Base-by-base conservation (phyloP, 2,888 invertebrate genomes). In the Eremobia ochroleuca region DNA sequence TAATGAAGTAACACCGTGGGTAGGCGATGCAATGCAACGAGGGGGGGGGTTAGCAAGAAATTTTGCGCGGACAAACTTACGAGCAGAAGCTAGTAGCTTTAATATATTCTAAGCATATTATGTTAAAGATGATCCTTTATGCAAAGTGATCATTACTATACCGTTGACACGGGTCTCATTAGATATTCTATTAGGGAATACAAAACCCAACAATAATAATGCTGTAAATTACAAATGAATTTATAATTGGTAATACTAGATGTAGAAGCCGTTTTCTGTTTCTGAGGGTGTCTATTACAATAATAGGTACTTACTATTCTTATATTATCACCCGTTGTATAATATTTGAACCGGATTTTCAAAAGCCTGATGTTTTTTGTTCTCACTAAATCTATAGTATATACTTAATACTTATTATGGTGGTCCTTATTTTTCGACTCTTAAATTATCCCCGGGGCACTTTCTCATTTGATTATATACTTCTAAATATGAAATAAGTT, bases 131-230 rank as follows among this genome's bases (percentile, higher is more conserved):
- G 28, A 74, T 65, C 28, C 59, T 31, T 21, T 55, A 82, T 76
- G 75, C 76, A 76, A 86, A 86, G 59, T 64, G 69, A 86, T 72
- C 55, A 69, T 74, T 67, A 77, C 76, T 64, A 37, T 59, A 75
- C 65, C 64, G 61, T 71, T 73, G 59, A 73, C 21, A 76, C 18
- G 75, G 62, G 71, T 62, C 43, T 71, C 76, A 76, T 86, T 81
- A 77, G 28, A 73, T 77, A 87, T 84, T 87, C 87, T 79, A 75
- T 76, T 71, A 78, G n/a, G 68, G 62, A 67, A 59, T 62, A 78
- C 75, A 76, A 79, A 76, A 76, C 86, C 76, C 49, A 43, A 49
- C 59, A 31, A 46, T 80, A 72, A 64, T 79, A 79, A 73, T 65
- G 15, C 18, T 71, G 46, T 77, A 73, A 71, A 77, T 83, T 75